These are phyloP conservation scores for Oryzias curvinotus DNA, from an alignment of 2,113 vertebrate species.

Conservation along the genomic window DNA sequence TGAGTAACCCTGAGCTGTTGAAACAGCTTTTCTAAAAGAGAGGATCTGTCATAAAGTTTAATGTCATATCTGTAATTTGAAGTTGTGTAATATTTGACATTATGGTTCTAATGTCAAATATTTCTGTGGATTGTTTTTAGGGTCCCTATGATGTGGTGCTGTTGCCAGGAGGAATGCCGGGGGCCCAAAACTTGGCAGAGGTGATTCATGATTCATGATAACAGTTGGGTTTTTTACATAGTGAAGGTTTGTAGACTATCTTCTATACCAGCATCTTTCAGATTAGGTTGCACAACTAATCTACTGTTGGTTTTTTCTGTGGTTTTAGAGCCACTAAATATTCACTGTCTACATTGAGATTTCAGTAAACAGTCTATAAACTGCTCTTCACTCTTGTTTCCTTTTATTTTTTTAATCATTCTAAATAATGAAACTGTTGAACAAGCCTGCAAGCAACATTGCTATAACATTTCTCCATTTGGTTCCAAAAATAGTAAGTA, in stretches of 20 bases:
- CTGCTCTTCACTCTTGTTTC: too few relatives aligned
- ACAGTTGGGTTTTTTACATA: not conserved
- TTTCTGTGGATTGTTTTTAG: constrained; percentile 70
- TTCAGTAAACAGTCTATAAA: too few relatives aligned
- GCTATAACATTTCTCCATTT: too few relatives aligned
- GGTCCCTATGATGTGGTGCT: constrained; percentile 94
- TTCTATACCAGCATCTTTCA: not conserved
- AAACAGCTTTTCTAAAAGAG: not conserved
- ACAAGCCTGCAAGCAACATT: too few relatives aligned
- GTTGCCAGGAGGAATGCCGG: constrained; percentile 91
- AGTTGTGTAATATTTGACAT: not conserved
- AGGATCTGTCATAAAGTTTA: not conserved
- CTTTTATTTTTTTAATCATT: too few relatives aligned
- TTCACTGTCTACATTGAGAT: too few relatives aligned
- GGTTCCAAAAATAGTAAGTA: too few relatives aligned
- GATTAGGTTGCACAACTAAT: not conserved
- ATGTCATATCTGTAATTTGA: not conserved
- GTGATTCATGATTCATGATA: constrained; percentile 68
- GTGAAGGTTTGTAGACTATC: too few relatives aligned
- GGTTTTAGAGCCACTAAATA: too few relatives aligned
- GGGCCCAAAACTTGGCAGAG: constrained; percentile 94
- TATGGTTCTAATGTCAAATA: not conserved
- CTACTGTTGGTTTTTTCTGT: too few relatives aligned
- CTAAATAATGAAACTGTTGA: too few relatives aligned
- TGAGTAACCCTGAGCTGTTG: not conserved